Conservation (phyloP, 2,888 invertebrate genomes). For the Conus canariensis region DNA sequence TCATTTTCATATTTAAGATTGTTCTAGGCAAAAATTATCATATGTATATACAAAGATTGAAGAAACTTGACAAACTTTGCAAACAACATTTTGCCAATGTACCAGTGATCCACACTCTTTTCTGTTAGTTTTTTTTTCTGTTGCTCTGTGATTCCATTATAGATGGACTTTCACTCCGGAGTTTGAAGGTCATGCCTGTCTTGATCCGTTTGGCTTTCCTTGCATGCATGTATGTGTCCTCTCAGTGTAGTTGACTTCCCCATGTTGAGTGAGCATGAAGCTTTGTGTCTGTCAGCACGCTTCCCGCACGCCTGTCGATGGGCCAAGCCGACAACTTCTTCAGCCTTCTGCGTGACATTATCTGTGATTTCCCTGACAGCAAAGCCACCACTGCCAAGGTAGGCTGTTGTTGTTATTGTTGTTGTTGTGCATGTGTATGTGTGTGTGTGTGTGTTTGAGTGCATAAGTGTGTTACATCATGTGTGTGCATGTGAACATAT, state of each 20-base stretch:
- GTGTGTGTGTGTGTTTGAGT: constrained; percentile 76
- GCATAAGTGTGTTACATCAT: constrained; percentile 79
- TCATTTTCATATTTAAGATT: too few relatives aligned
- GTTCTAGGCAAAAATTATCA: too few relatives aligned
- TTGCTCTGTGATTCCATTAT: too few relatives aligned
- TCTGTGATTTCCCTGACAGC: constrained; percentile 87
- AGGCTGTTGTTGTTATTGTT: not conserved
- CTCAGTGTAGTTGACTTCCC: not conserved
- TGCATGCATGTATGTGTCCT: too few relatives aligned
- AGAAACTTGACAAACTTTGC: too few relatives aligned
- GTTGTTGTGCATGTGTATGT: not conserved
- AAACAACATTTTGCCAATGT: too few relatives aligned
- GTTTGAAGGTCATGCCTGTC: too few relatives aligned
- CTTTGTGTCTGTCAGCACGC: constrained; percentile 13
- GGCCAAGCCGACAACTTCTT: constrained; percentile 84
- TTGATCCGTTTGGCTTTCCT: too few relatives aligned
- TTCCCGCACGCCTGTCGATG: constrained; percentile 30
- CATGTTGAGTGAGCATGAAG: not conserved
- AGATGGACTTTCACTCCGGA: too few relatives aligned
- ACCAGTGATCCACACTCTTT: too few relatives aligned
- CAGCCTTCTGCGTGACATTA: constrained; percentile 91
- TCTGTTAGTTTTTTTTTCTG: too few relatives aligned
- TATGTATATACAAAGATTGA: too few relatives aligned
- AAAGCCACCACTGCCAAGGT: constrained; percentile 86
- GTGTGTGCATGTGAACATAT: not conserved